Conservation (phyloP, 2,113 vertebrate species). For the Astatoreochromis straeleni region DNA sequence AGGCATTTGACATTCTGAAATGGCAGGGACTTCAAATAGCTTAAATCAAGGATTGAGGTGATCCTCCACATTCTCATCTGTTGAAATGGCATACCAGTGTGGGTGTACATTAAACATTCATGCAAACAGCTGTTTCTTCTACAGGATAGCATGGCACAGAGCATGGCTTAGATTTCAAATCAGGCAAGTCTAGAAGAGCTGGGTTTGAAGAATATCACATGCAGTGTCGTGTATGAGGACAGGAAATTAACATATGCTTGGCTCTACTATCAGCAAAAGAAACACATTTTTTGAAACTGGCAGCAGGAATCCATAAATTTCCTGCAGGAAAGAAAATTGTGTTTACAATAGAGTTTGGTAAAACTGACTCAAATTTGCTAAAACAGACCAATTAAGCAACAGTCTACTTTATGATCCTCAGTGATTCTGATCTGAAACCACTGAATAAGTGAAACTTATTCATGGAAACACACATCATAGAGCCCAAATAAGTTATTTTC, state of each 20-base stretch:
- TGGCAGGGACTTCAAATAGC: constrained; percentile 38
- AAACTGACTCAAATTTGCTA: not conserved
- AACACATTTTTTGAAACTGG: not conserved
- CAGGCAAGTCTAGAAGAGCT: not conserved
- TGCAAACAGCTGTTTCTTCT: constrained; percentile 67
- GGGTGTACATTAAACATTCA: constrained; percentile 70
- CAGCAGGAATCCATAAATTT: not conserved
- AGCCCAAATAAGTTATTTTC: not conserved
- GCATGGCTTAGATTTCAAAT: constrained; percentile 37
- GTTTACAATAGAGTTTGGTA: not conserved
- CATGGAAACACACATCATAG: not conserved
- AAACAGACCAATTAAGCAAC: not conserved
- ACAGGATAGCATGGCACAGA: constrained; percentile 34
- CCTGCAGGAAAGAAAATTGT: not conserved
- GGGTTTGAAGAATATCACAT: not conserved
- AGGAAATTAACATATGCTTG: not conserved
- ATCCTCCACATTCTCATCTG: constrained; percentile 41
- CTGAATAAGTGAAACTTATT: not conserved
- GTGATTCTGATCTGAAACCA: not conserved
- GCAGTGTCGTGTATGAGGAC: not conserved
- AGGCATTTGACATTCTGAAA: constrained; percentile 40
- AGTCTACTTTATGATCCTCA: not conserved
- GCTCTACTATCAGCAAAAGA: not conserved
- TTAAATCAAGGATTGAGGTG: constrained; percentile 23
- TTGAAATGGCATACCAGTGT: constrained; percentile 26